Evolutionary conservation across 2,888 invertebrate species (phyloP), one percentile per base, ranked within the genome.

Genomic region (Zeuzera pyrina): DNA sequence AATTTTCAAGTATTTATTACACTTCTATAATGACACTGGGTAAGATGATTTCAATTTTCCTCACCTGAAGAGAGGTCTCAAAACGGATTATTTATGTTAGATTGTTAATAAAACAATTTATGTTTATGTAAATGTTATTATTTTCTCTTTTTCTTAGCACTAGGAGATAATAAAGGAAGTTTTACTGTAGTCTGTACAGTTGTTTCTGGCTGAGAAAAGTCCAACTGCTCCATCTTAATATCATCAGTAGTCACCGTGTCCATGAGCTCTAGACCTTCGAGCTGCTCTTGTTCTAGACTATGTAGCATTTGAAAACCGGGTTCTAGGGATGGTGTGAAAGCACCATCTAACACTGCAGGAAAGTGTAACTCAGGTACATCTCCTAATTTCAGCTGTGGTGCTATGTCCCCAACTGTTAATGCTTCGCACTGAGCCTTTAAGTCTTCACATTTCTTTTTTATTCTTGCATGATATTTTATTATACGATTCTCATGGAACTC

Each of bases 261-360:
- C 2, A 84, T 43, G 1, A 83, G 60, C 22, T 83, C 81, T 15
- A 84, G 45, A 0, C 78, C 76, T 42, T 81, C 78, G 1, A 79
- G 40, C 40, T 84, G 85, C 32, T 88, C 88, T 47, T 87, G 88
- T 49, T 88, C 88, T 31, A 88, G 64, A 39, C 85, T 88, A 31
- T 88, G 87, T 35, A 87, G 66, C 88, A 88, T 88, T 62, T 88
- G 87, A 50, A 88, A 88, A 1, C 88, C 88, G 16, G 88, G 86
- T 48, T 88, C 88, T 16, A 88, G 62, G 6, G 87, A 87, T 0
- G 87, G 86, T 30, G 85, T 85, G 33, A 84, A 85, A 0, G 83
- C 66, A 6, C 76, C 81, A 48, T 81, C 84, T 19, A 85, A 47
- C 2, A 74, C 85, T 11, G 84, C 81, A 0, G 85, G 85, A 34